Evolutionary conservation across 2,888 invertebrate genomes (phyloP).

Genomic region (Dicranocentrus wangi): DNA sequence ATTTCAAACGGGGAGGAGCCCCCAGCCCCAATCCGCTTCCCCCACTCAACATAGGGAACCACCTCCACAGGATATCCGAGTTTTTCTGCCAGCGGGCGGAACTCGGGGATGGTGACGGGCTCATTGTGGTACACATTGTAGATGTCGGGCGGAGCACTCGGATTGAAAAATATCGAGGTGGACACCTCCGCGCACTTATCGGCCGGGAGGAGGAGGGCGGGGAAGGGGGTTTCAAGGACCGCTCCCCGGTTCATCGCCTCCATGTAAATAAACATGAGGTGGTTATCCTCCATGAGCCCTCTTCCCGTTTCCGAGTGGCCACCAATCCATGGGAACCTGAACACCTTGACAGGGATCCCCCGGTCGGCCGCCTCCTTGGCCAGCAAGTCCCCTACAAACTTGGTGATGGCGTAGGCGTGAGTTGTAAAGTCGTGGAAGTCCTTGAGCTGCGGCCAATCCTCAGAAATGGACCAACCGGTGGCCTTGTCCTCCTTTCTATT

Average conservation of each 20-base stretch:
- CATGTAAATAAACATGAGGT: slow-evolving; percentile 49
- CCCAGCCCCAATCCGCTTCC: neutral
- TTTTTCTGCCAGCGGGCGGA: slow-evolving; percentile 15
- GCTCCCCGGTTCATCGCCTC: slow-evolving; percentile 41
- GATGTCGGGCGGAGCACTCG: slow-evolving; percentile 35
- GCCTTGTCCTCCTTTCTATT: neutral
- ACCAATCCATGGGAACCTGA: slow-evolving; percentile 48
- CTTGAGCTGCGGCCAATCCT: neutral
- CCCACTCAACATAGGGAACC: slow-evolving; percentile 18
- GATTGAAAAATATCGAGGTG: slow-evolving; percentile 42
- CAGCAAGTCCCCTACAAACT: slow-evolving; percentile 58
- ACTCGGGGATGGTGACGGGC: slow-evolving; percentile 15
- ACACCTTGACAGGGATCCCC: slow-evolving; percentile 59
- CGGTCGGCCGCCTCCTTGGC: slow-evolving; percentile 34
- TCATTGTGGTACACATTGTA: slow-evolving; percentile 55
- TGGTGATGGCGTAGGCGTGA: slow-evolving; percentile 24
- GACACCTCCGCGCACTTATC: slow-evolving; percentile 55
- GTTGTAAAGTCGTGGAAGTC: neutral
- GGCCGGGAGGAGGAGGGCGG: slow-evolving; percentile 34
- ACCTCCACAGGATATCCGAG: slow-evolving; percentile 19
- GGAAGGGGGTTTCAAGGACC: slow-evolving; percentile 20
- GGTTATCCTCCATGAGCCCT: slow-evolving; percentile 38
- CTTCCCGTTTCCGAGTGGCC: slow-evolving; percentile 58
- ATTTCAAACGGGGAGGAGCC: slow-evolving; percentile 9
- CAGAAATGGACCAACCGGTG: neutral